Percentiles rank a stretch among this genome's conserved stretches.
Conservation (phyloP, 2,113 vertebrate genomes). For the Ameiurus melas region DNA sequence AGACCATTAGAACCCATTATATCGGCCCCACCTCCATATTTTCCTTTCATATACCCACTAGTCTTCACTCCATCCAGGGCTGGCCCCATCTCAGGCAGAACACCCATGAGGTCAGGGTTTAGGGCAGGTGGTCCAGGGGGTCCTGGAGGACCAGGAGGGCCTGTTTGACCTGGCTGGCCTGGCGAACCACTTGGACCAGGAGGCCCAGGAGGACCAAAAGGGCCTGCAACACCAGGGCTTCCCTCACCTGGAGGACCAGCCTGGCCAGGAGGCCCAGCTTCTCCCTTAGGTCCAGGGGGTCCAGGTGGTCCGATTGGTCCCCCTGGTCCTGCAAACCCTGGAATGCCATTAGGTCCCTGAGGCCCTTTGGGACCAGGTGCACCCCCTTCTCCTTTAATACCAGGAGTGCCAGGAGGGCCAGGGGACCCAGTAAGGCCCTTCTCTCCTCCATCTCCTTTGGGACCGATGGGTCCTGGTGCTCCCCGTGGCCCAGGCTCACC, state of each 20-base stretch:
- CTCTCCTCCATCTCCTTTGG: conserved; percentile 86
- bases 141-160: conserved; percentile 87
- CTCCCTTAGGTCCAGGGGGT: conserved; percentile 84
- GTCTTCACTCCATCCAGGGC: conserved; percentile 81
- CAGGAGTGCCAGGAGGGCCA: conserved; percentile 78
- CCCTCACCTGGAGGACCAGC: conserved; percentile 81
- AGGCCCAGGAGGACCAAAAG: conserved; percentile 83
- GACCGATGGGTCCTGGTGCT: conserved; percentile 79
- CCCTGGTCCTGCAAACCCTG: conserved; percentile 83
- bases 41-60: conserved; percentile 83
- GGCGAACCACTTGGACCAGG: conserved; percentile 77
- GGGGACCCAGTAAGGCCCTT: conserved; percentile 85
- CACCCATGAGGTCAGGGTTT: conserved; percentile 81
- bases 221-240: conserved; percentile 78
- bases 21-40: conserved; percentile 70
- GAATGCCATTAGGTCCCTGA: conserved; percentile 90
- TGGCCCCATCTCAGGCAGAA: conserved; percentile 87
- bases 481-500: conserved; percentile 88
- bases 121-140: conserved; percentile 76
- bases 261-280: conserved; percentile 79
- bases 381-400: conserved; percentile 83
- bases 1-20: conserved; percentile 66
- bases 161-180: conserved; percentile 83
- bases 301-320: conserved; percentile 87
- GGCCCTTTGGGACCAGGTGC: conserved; percentile 81